Evolutionary conservation across 2,888 invertebrate species (phyloP), one percentile per base, ranked within the genome.

Genomic region (Tribolium freemani): DNA sequence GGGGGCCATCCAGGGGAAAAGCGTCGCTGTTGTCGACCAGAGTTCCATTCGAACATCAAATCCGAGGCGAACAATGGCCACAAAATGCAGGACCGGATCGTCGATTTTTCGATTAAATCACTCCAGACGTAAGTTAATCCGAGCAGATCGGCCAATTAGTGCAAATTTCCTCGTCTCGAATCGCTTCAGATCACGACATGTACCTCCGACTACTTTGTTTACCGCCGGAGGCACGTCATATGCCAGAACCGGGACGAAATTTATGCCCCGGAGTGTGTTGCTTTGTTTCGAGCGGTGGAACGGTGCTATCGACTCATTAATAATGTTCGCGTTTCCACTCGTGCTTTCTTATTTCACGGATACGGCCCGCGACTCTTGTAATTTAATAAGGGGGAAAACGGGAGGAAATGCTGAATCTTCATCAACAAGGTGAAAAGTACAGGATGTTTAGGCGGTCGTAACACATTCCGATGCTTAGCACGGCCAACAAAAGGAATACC

Each of bases 181-280:
- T 72, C 72, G 54, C 72, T 60, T 63, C 66, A 50, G 56, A 66
- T 71, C 71, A 71, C 71, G 71, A 38, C 66, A 69, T 72, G 69
- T 26, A 66, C 66, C 56, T 51, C 68, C 68, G 60, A 51, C 72
- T 72, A 68, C 63, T 68, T 72, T 72, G 72, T 72, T 72, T 72
- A 56, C 68, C 68, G 54, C 21, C 9, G 50, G 31, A n/a, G 26
- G 63, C 50, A 50, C 63, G 60, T 60, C 60, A 48, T 46, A n/a
- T 16, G 46, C 60, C 60, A 48, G 60, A 44, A 60, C 16, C 46
- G 46, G 30, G 46, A 20, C 60, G 10, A 20, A 60, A 60, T 60
- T 60, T 60, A 60, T 60, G 26, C 60, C 60, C 20, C 60, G 10
- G 48, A 16, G 38, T 16, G 10, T 10, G 13, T 21, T 21, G 20